Evolutionary conservation across 2,113 vertebrate genomes (phyloP).

Genomic region (Cyrtonyx montezumae): DNA sequence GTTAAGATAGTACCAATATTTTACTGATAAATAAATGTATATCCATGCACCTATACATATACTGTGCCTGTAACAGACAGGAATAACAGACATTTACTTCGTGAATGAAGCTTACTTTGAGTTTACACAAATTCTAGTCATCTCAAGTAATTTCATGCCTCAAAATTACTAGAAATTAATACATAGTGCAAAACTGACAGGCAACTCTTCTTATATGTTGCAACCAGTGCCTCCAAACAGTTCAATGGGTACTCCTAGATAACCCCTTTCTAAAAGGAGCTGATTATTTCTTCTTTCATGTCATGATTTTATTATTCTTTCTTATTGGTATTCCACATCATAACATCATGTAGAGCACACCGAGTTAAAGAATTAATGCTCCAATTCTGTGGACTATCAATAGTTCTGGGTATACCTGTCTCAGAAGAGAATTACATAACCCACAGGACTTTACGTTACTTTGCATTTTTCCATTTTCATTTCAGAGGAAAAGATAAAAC

Average conservation of each 20-base stretch:
- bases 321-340: too few relatives aligned
- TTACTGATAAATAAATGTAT: not conserved
- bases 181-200: not conserved
- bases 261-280: not conserved
- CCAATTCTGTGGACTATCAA: too few relatives aligned
- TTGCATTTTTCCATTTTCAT: too few relatives aligned
- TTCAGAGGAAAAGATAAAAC: too few relatives aligned
- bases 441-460: too few relatives aligned
- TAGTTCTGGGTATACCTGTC: too few relatives aligned
- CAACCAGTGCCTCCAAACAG: not conserved
- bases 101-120: not conserved
- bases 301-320: too few relatives aligned
- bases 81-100: not conserved
- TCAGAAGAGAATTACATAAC: too few relatives aligned
- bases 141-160: not conserved
- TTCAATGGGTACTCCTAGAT: not conserved
- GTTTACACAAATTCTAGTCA: fast-evolving
- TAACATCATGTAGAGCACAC: too few relatives aligned
- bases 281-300: not conserved
- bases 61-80: not conserved
- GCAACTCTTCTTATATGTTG: not conserved
- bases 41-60: not conserved
- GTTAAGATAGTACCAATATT: not conserved
- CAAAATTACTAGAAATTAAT: not conserved
- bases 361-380: too few relatives aligned